Percentiles rank a stretch among this genome's conserved stretches.
Evolutionary conservation across 2,888 invertebrate species (phyloP).

Genomic region (Trissolcus brochymenae): DNA sequence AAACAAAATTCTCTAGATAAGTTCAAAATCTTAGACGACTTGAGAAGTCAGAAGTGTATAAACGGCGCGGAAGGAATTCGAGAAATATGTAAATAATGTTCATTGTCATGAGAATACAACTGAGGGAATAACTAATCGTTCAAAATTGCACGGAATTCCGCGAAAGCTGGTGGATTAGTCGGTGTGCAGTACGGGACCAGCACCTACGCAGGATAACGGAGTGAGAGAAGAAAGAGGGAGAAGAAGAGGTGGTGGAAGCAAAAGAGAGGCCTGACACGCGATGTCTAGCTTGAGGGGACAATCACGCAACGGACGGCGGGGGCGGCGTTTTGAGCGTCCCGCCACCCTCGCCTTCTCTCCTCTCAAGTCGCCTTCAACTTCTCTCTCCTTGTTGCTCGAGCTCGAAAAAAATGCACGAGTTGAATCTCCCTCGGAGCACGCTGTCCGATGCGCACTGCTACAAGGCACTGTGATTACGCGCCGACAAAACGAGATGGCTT

Average conservation of each 20-base stretch:
- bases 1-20: too few species aligned
- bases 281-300: constrained; percentile 75
- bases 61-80: too few species aligned
- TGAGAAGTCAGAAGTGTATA: too few species aligned
- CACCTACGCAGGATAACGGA: constrained; percentile 31
- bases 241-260: constrained; percentile 61
- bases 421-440: constrained; percentile 45
- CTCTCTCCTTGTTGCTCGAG: constrained; percentile 33
- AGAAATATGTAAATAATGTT: too few species aligned
- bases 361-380: constrained; percentile 51
- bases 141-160: constrained; percentile 22
- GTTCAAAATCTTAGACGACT: too few species aligned
- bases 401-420: constrained; percentile 52
- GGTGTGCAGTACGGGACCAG: constrained; percentile 19
- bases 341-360: constrained; percentile 61
- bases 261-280: constrained; percentile 75
- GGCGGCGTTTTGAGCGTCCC: constrained; percentile 66
- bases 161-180: constrained; percentile 12
- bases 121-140: neutral
- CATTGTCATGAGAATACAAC: too few species aligned
- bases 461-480: constrained; percentile 75
- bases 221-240: neutral
- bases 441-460: constrained; percentile 64
- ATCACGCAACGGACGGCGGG: constrained; percentile 75
- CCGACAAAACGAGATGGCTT: constrained; percentile 71